A percentile compares a stretch with the other conserved stretches of the same genome.
Evolutionary conservation across 1,140 invertebrate genomes (phyloP).

Genomic region (Forficula auricularia): DNA sequence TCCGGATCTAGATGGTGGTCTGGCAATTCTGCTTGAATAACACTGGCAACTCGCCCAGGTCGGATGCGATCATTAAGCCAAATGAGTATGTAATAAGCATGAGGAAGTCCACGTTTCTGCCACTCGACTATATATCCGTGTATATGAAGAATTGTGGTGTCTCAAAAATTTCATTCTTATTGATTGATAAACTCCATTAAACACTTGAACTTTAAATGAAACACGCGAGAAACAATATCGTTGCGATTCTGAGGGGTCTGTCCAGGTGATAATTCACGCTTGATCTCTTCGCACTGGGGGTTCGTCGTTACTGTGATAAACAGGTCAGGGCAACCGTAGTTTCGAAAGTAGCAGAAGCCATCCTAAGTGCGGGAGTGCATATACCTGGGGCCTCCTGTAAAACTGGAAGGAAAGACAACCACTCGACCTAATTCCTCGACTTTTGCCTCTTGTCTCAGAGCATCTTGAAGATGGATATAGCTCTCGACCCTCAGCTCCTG

Average conservation of each 20-base stretch:
- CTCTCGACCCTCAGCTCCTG: slow-evolving; percentile 19
- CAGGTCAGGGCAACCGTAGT: slow-evolving; percentile 12
- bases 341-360: not conserved
- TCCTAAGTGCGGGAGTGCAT: slow-evolving; percentile 6
- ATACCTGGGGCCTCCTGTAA: slow-evolving; percentile 3
- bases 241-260: slow-evolving; percentile 17
- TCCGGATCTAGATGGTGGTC: slow-evolving; percentile 23
- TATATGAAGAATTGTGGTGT: not conserved
- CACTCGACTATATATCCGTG: slow-evolving; percentile 4
- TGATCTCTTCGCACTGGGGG: slow-evolving; percentile 22
- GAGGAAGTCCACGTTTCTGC: slow-evolving; percentile 21
- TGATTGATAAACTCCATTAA: slow-evolving; percentile 8
- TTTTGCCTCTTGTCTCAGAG: not conserved
- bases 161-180: slow-evolving; percentile 1
- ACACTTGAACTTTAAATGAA: slow-evolving; percentile 10
- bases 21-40: slow-evolving; percentile 35
- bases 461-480: slow-evolving; percentile 18
- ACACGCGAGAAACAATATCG: slow-evolving; percentile 13
- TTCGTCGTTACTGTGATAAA: slow-evolving; percentile 34
- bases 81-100: slow-evolving; percentile 32
- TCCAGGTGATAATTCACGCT: slow-evolving; percentile 17
- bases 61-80: slow-evolving; percentile 24
- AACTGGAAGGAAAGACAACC: not conserved
- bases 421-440: not conserved
- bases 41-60: slow-evolving; percentile 26